Evolutionary conservation across 2,113 vertebrate genomes (phyloP).

Genomic region (Chaetura pelagica): DNA sequence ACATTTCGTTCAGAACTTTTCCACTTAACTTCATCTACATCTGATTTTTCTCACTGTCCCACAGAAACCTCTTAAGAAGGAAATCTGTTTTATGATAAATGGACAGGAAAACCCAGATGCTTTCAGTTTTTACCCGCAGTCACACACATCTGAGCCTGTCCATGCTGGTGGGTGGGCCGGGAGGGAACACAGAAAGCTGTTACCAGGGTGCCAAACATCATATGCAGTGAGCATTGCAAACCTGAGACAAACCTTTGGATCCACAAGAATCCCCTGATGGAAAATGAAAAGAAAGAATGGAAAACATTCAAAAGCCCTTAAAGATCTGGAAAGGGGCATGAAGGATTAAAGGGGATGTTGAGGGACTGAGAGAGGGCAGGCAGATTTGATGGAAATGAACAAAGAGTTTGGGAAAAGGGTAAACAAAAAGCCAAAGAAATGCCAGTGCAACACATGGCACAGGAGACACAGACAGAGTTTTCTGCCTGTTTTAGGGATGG

Average conservation of each 20-base stretch:
- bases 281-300: not conserved
- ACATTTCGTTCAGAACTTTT: not conserved
- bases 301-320: not conserved
- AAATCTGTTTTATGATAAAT: not conserved
- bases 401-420: not conserved
- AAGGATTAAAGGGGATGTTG: not conserved
- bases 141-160: not conserved
- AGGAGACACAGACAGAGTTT: not conserved
- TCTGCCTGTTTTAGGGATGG: not conserved
- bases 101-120: not conserved
- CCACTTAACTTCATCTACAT: not conserved
- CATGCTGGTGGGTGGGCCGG: not conserved
- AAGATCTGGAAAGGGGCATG: not conserved
- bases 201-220: not conserved
- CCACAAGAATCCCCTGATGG: not conserved
- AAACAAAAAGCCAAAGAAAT: not conserved
- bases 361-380: not conserved
- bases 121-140: not conserved
- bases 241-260: not conserved
- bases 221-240: not conserved
- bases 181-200: accelerated
- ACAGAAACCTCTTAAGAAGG: not conserved
- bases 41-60: not conserved
- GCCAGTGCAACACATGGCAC: not conserved
- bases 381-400: not conserved